Evolutionary conservation across 2,797 vertebrate species (phyloP), one percentile per base, ranked within the genome.

Genomic region (Urosaurus nigricauda): DNA sequence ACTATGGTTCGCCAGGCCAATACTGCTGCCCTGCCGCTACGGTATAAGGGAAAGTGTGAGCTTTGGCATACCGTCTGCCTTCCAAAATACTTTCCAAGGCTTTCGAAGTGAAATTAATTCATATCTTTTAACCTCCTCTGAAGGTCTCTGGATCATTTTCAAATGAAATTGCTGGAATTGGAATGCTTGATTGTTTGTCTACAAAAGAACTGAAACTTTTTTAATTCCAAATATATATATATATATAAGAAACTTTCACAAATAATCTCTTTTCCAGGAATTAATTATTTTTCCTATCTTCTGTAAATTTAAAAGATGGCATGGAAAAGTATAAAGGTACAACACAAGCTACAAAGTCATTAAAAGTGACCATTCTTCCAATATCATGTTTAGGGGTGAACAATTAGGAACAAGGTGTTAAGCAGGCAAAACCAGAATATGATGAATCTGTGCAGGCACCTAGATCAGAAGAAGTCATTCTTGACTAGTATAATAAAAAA

Each of bases 251-350:
- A 73, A 19, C 1, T 78, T 88, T 87, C 63, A 87, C 86, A 73
- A 90, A 58, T 51, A 56, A 47, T 58, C 12, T 6, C 56, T 24
- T 14, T 91, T 43, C 47, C 24, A 17, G 13, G 3, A 3, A 5
- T 82, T n/a, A 6, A 70, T 65, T 17, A 26, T 51, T 70, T 56
- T 90, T 90, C 84, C n/a, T 73, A 75, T 85, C 5, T 40, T 79
- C 5, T 90, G 1, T 85, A 77, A 88, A 89, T 63, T 5, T 81
- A 82, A 91, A 32, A 0, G 87, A 79, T 32, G 29, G 6, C 32
- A n/a, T 56, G 78, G 32, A n/a, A n/a, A 35, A 16, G 21, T 56
- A 56, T 56, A 0, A n/a, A 19, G 16, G 43, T 51, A 78, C 32
- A 56, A 17, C 21, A 21, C 60, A 37, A 4, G 4, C 5, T 35